Evolutionary conservation across 2,113 vertebrate species (phyloP), one percentile per base, ranked within the genome.

Genomic region (Scomber scombrus): DNA sequence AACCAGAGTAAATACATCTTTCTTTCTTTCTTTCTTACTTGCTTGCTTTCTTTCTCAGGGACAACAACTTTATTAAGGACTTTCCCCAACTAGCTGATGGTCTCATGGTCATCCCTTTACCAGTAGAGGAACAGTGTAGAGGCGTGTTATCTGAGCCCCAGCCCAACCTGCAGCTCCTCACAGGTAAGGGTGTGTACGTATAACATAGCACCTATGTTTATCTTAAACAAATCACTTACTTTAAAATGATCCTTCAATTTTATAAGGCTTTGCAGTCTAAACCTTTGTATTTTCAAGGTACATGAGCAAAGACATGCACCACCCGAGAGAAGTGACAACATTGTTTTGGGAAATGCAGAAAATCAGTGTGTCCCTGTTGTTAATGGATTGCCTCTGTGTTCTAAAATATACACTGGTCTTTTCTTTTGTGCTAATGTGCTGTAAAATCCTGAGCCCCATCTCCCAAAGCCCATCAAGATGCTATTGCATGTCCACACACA

Each of bases 31-130:
- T 57, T 46, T 23, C 55, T 31, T 8, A 29, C 23, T 40, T 13
- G n/a, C 11, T 43, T 8, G 51, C 16, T 55, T n/a, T 71, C 4
- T 34, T 11, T 71, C 23, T 52, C 65, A 99, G 98, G 91, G 98
- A 99, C 93, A 99, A 99, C 86, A 99, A 99, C 93, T 99, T 98
- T 92, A 98, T 99, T 88, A 99, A 99, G 93, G 98, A 99, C 83
- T 99, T 99, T 46, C 97, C 98, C 0, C 98, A 99, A 92, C 92
- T 99, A 65, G 98, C 98, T 0, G 98, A 99, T 0, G 98, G 97
- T 43, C 94, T 99, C 79, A 91, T 99, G 96, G 98, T 99, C 88
- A 99, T 99, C 89, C 97, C 98, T 0, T 91, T 99, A 73, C 98
- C 98, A 0, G 97, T 99, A 71, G 98, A 99, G 84, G 98, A 99